These are phyloP conservation scores for Tipula helvola DNA, from an alignment of 2,888 invertebrate species.

Conservation along the genomic window DNA sequence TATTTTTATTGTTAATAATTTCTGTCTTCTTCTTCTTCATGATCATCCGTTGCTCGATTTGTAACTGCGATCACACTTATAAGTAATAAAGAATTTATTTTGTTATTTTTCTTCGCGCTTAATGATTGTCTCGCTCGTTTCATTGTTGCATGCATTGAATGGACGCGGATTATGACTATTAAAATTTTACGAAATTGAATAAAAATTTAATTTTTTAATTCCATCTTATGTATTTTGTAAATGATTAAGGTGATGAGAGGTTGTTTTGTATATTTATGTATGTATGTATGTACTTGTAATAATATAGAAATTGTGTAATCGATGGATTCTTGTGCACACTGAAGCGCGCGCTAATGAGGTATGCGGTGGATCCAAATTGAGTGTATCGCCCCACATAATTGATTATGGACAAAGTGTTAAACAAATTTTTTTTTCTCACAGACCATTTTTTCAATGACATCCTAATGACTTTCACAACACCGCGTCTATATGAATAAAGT, in stretches of 20 bases:
- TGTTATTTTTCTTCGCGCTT: not conserved
- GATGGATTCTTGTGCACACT: not conserved
- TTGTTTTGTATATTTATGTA: not conserved
- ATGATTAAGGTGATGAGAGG: not conserved
- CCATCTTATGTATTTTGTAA: not conserved
- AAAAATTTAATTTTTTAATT: not conserved
- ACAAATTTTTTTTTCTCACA: not conserved
- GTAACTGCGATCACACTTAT: not conserved
- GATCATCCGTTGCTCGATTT: not conserved
- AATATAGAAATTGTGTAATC: not conserved
- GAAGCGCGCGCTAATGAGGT: not conserved
- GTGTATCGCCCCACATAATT: not conserved
- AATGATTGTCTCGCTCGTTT: not conserved
- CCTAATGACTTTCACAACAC: not conserved
- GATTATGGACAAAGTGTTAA: not conserved
- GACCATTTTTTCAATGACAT: not conserved
- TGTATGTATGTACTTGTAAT: not conserved
- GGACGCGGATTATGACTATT: not conserved
- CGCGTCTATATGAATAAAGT: not conserved
- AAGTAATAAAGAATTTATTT: not conserved
- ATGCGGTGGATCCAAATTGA: not conserved
- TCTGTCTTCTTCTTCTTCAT: not conserved
- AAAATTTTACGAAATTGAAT: not conserved
- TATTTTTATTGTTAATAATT: not conserved
- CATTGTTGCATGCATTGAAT: not conserved